Evolutionary conservation across 2,888 invertebrate genomes (phyloP), one percentile per base, ranked within the genome.

Genomic region (Apamea monoglypha): DNA sequence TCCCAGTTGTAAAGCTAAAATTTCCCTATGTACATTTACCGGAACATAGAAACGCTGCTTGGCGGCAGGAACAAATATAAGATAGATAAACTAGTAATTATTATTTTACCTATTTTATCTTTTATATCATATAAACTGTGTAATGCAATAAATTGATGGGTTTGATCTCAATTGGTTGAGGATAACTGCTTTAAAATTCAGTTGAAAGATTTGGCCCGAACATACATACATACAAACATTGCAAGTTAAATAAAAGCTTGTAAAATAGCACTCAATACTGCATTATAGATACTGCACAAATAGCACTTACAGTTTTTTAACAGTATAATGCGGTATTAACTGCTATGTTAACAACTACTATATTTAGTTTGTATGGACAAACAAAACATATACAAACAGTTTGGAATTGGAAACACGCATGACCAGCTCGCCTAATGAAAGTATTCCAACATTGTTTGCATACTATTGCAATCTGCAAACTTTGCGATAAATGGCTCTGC

Each of bases 391-490:
- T 10, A 53, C 44, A 56, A 72, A 69, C 18, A 44, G 36, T 59
- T 56, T 29, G 8, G 7, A 53, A 59, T 59, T 63, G 12, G 18
- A 63, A 10, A 12, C 40, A 40, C 5, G 47, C 50, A 64, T 59
- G 50, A 59, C 44, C 50, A 44, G 29, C 40, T 59, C 16, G 18
- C 61, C 40, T 64, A 84, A 79, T 70, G 40, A 68, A 53, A 74
- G 44, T 76, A 74, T 68, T 71, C 59, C 70, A 40, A 53, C 71
- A 70, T 70, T 67, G 69, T 76, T 79, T 53, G 64, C 67, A 74
- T 76, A 59, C 64, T 72, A 44, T 63, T 63, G 73, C 87, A 80
- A 79, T 87, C 71, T 71, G 63, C 67, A 68, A 84, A 74, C 67
- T 83, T 56, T 10, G 44, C n/a, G 40, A 87, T 74, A 74, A 74